phyloP scores from a whole-genome alignment of 2,797 vertebrate species.

The Peromyscus nudipes region DNA sequence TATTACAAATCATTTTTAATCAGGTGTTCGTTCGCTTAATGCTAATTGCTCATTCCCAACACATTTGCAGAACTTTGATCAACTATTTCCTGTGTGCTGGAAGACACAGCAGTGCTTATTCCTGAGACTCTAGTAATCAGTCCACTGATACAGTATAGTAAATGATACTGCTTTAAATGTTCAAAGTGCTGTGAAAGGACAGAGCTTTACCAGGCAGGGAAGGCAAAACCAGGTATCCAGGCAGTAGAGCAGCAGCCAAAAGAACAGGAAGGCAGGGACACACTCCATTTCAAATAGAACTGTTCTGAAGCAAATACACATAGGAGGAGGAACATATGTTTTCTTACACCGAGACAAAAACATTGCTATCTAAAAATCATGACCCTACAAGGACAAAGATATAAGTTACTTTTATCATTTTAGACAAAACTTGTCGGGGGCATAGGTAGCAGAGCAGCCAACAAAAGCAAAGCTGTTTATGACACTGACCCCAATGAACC shows the following conservation, averaged over 20 bases:
- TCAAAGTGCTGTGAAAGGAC: not conserved
- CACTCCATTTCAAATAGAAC: not conserved
- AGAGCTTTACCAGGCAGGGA: not conserved
- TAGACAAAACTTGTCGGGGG: not conserved
- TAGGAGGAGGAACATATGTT: not conserved
- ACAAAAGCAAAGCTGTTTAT: not conserved
- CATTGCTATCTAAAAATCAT: conserved; percentile 4
- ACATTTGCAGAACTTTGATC: not conserved
- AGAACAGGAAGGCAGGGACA: not conserved
- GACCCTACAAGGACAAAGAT: not conserved
- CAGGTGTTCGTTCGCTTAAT: not conserved
- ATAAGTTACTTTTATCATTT: not conserved
- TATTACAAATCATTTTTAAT: not conserved
- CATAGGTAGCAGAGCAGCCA: not conserved
- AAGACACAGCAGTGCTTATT: not conserved
- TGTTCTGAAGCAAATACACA: not conserved
- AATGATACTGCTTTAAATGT: not conserved
- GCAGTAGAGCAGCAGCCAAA: not conserved
- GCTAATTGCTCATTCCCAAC: not conserved
- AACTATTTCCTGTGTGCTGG: not conserved
- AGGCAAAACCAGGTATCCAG: not conserved
- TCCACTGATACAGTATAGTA: not conserved
- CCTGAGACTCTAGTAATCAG: not conserved
- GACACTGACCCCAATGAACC: not conserved
- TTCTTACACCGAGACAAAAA: not conserved